Conservation (phyloP, 1,140 invertebrate species). For the Cotesia typhae region DNA sequence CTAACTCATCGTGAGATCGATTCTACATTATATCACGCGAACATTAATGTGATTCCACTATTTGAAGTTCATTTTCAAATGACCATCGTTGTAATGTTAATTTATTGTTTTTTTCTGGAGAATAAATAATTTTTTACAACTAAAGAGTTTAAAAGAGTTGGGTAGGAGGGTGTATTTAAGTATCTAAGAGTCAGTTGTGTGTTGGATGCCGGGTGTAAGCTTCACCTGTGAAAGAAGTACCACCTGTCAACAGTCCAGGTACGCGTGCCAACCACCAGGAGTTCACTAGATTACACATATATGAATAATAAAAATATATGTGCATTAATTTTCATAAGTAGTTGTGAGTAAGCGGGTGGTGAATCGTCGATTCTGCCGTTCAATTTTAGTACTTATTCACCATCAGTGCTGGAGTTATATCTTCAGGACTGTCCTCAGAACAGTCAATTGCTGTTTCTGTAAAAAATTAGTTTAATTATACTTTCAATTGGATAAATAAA, state of each 20-base stretch:
- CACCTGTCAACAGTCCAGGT: constrained; percentile 55
- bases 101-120: no score
- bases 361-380: neutral
- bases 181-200: constrained; percentile 26
- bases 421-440: no score
- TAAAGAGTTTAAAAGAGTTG: constrained; percentile 1
- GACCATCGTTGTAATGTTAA: no score
- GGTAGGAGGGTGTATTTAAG: neutral
- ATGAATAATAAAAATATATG: constrained; percentile 17
- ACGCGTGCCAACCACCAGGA: constrained; percentile 50
- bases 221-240: constrained; percentile 59
- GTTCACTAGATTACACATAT: constrained; percentile 1
- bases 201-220: constrained; percentile 43
- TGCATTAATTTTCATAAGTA: neutral
- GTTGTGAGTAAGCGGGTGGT: neutral
- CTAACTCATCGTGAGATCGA: constrained; percentile 38
- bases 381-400: neutral
- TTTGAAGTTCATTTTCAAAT: neutral
- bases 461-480: no score
- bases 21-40: constrained; percentile 28
- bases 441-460: no score
- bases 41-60: constrained; percentile 31
- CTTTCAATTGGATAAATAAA: no score
- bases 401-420: neutral
- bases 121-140: neutral